Evolutionary conservation across 92 coral and sea anemone genomes (phyloP), one percentile per base, ranked within the genome.

Genomic region (Virgularia gustaviana): DNA sequence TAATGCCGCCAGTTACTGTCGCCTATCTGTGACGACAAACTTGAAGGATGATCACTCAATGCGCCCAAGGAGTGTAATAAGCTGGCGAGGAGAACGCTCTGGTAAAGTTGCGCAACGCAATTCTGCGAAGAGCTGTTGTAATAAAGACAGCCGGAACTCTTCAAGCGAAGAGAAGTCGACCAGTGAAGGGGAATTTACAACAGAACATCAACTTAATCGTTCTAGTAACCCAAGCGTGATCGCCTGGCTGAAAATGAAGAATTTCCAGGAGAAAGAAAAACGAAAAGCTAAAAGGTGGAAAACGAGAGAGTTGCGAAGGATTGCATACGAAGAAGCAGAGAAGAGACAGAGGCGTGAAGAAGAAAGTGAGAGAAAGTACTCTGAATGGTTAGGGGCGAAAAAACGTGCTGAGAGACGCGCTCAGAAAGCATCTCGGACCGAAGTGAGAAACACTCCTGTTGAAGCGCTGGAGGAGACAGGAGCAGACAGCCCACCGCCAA

Each of bases 211-310:
- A 35, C 80, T 94, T 0, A 80, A 85, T 23, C 85, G 79, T n/a
- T 78, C 90, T 36, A 73, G 60, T 22, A 94, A 94, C 60, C 94
- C 99, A 1, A 72, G 83, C 8, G 31, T 94, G 42, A 79, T 66
- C 6, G 95, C 96, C 15, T 94, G 99, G 99, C 72, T 94, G 3
- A 89, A 87, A 31, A 76, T 67, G 41, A 94, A 94, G 74, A 81
- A 83, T 66, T 68, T 68, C 55, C 59, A 68, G 36, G 60, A 68
- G 31, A 53, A 39, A 7, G 57, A 68, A n/a, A 68, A 68, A 49
- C 60, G 61, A 18, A 68, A 19, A 61, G 13, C 9, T 9, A 68
- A 49, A 20, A 68, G 36, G 61, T 32, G 55, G 11, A 61, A 68
- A 35, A 68, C 8, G 47, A 68, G 36, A 33, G 75, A 68, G 61